Base-by-base conservation (phyloP, 1,140 invertebrate genomes). In the Drosophila arizonae region DNA sequence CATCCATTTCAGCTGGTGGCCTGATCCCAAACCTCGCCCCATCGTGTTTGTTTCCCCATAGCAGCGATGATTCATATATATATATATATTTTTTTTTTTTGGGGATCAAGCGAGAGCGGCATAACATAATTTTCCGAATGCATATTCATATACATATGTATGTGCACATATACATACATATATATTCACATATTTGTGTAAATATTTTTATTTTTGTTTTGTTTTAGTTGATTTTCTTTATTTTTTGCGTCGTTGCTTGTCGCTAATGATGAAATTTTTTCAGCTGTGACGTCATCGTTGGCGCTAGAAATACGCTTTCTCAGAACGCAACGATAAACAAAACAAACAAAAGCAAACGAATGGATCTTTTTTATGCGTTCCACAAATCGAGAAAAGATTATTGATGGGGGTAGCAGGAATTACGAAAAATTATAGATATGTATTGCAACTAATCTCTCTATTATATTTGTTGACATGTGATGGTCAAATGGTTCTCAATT, bases 241-340 rank as follows among this genome's bases (percentile, higher is more conserved):
- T 46, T 46, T 46, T 70, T 70, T 70, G 50, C 39, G 58, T 46
- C 33, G 67, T 62, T 69, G 13, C n/a, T 56, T 69, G 57, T 56
- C 52, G 65, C 15, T 50, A 46, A 61, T 60, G 56, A 55, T 61
- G 64, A 67, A 67, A 60, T 30, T 58, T 58, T 67, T 60, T 60
- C 56, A 67, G 56, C 46, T 61, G 50, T 17, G 71, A 73, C 71
- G 71, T 73, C 71, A 73, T 69, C n/a, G 6, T 39, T 21, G n/a
- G 6, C 15, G 43, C 46, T 61, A 67, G 33, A 57, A 39, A 51
- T 67, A 60, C 17, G 10, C 54, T 24, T 66, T 72, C 69, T 21
- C 17, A 13, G 54, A 65, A 65, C 17, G 10, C 46, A 65, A 65
- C n/a, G 36, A 41, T 36, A 72, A 68, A 55, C 43, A 57, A 71